phyloP scores from a whole-genome alignment of 1,140 invertebrate genomes.

The Hylaeus volcanicus region DNA sequence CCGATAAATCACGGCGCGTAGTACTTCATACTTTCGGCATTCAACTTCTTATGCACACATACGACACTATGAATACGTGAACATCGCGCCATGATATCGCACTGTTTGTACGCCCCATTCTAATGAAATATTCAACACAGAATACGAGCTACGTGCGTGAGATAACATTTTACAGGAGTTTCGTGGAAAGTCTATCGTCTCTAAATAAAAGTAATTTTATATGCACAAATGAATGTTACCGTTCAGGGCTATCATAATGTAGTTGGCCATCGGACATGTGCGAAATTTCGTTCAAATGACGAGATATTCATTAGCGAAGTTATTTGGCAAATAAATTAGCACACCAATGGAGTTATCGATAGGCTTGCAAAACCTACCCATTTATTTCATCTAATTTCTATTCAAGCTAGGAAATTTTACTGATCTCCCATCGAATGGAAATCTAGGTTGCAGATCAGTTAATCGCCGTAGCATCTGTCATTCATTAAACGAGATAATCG shows the following conservation, averaged over 20 bases:
- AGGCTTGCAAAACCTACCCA: too few species aligned
- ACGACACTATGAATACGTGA: slow-evolving; percentile 10
- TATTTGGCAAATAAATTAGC: too few species aligned
- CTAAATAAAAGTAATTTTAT: slow-evolving; percentile 20
- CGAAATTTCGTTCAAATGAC: too few species aligned
- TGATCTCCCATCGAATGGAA: too few species aligned
- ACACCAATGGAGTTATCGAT: too few species aligned
- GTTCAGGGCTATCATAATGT: background rate
- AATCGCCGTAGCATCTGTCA: background rate
- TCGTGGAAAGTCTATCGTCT: slow-evolving; percentile 31
- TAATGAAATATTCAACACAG: slow-evolving; percentile 44
- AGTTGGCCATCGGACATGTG: too few species aligned
- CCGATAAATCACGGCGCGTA: background rate
- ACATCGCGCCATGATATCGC: slow-evolving; percentile 4
- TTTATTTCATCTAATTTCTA: background rate
- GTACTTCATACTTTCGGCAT: background rate
- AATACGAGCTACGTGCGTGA: background rate
- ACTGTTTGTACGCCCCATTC: slow-evolving; percentile 17
- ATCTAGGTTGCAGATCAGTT: background rate
- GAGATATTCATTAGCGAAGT: too few species aligned
- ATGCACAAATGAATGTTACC: slow-evolving; percentile 7
- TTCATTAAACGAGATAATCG: slow-evolving; percentile 10
- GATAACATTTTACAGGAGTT: background rate
- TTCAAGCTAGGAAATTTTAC: background rate
- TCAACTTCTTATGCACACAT: background rate